phyloP scores from a whole-genome alignment of 1,140 invertebrate species.

The Probaryconus sp. region DNA sequence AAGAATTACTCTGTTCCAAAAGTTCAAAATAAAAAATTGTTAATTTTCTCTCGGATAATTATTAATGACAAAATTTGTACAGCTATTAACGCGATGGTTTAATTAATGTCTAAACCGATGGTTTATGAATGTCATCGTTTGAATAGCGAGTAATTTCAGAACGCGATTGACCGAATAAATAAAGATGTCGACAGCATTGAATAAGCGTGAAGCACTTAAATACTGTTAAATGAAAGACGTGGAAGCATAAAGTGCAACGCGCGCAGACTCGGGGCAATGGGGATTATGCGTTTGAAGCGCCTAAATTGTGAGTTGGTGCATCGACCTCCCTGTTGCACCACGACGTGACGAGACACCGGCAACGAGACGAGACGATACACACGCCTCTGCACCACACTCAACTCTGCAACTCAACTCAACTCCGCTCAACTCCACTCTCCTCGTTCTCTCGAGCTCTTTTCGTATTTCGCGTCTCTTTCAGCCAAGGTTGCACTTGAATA shows the following conservation, averaged over 20 bases:
- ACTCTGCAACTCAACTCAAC: too few relatives aligned
- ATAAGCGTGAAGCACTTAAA: constrained; percentile 19
- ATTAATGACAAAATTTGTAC: too few relatives aligned
- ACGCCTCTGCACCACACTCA: constrained; percentile 32
- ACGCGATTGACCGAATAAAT: constrained; percentile 15
- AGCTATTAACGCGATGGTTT: too few relatives aligned
- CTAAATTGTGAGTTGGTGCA: constrained; percentile 51
- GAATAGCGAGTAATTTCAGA: too few relatives aligned
- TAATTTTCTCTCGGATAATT: too few relatives aligned
- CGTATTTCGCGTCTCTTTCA: constrained; percentile 39
- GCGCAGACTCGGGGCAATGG: constrained; percentile 37
- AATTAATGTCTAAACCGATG: too few relatives aligned
- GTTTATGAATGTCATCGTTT: too few relatives aligned
- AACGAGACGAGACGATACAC: constrained; percentile 33
- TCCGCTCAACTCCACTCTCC: not conserved
- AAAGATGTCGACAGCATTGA: constrained; percentile 8
- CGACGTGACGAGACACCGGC: constrained; percentile 34
- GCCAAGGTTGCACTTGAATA: constrained; percentile 52
- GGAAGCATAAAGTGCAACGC: constrained; percentile 33
- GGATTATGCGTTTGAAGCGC: constrained; percentile 39
- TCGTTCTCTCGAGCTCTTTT: constrained; percentile 31
- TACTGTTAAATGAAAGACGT: constrained; percentile 37
- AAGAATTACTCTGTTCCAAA: too few relatives aligned
- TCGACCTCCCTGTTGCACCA: constrained; percentile 49
- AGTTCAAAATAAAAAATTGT: too few relatives aligned